Conservation (phyloP, 2,113 vertebrate genomes). For the Grus americana region DNA sequence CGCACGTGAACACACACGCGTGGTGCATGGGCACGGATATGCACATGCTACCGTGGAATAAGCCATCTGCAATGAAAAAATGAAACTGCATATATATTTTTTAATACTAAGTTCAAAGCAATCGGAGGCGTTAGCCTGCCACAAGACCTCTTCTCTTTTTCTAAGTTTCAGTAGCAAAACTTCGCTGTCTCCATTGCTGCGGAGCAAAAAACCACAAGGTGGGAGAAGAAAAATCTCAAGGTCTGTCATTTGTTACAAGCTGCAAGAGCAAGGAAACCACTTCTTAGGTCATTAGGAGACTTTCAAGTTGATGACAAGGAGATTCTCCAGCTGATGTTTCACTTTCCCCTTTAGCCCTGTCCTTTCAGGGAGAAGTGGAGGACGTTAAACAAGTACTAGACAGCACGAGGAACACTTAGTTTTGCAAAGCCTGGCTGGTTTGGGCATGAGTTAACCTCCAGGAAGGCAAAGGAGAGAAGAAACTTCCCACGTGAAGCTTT, state of each 20-base stretch:
- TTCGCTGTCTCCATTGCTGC: rapidly evolving
- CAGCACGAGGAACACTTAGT: neutral
- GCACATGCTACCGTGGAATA: neutral
- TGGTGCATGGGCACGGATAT: neutral
- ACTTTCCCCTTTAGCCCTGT: neutral
- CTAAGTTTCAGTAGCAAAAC: neutral
- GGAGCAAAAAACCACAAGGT: rapidly evolving
- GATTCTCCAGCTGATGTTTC: neutral
- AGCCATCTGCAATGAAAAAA: neutral
- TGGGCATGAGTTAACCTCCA: neutral
- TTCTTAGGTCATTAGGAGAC: neutral
- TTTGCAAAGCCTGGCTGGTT: neutral
- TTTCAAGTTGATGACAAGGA: neutral
- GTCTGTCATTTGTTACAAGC: neutral
- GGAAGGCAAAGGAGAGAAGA: neutral
- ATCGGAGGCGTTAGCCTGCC: constrained; percentile 2
- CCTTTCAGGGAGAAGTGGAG: neutral
- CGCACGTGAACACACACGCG: neutral
- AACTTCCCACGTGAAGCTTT: constrained; percentile 14
- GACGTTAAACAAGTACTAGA: rapidly evolving
- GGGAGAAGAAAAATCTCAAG: neutral
- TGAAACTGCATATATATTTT: neutral
- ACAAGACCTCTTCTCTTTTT: neutral
- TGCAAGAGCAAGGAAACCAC: neutral
- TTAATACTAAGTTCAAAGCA: neutral